phyloP scores from a whole-genome alignment of 2,113 vertebrate genomes.

The Callionymus lyra region DNA sequence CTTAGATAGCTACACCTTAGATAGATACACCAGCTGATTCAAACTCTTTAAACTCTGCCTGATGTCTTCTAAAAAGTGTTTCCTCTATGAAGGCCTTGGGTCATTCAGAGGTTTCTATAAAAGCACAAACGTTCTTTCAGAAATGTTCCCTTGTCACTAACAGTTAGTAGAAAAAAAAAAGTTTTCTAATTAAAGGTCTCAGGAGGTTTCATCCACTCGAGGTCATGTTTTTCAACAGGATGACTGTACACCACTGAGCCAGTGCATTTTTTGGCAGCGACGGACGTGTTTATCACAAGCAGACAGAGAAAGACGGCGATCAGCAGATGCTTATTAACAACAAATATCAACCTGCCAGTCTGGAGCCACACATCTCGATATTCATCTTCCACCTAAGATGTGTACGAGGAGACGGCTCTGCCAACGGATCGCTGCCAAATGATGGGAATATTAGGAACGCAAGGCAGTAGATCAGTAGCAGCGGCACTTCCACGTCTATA shows the following conservation, averaged over 20 bases:
- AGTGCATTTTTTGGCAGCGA: constrained; percentile 5
- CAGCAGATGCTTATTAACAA: constrained; percentile 37
- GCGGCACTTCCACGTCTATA: constrained; percentile 7
- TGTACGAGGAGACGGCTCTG: constrained; percentile 21
- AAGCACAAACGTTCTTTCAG: too few relatives aligned
- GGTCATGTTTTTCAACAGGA: constrained; percentile 4
- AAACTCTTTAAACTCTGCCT: too few relatives aligned
- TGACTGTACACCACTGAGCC: constrained; percentile 4
- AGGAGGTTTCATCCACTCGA: too few relatives aligned
- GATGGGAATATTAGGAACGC: background rate
- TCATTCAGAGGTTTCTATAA: too few relatives aligned
- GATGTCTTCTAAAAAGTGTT: too few relatives aligned
- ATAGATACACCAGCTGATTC: too few relatives aligned
- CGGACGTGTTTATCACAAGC: constrained; percentile 28
- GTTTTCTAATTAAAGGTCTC: too few relatives aligned
- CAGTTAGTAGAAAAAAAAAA: too few relatives aligned
- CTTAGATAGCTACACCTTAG: too few relatives aligned
- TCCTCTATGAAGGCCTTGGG: too few relatives aligned
- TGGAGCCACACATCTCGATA: constrained; percentile 6
- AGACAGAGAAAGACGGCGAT: constrained; percentile 18
- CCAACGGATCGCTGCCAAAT: constrained; percentile 10
- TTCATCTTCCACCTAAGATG: constrained; percentile 26
- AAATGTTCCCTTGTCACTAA: too few relatives aligned
- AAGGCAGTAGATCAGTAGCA: background rate
- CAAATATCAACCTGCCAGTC: constrained; percentile 34